These are phyloP conservation scores for Thalassarche chlororhynchos DNA, from an alignment of 2,113 vertebrate species.

Conservation along the genomic window DNA sequence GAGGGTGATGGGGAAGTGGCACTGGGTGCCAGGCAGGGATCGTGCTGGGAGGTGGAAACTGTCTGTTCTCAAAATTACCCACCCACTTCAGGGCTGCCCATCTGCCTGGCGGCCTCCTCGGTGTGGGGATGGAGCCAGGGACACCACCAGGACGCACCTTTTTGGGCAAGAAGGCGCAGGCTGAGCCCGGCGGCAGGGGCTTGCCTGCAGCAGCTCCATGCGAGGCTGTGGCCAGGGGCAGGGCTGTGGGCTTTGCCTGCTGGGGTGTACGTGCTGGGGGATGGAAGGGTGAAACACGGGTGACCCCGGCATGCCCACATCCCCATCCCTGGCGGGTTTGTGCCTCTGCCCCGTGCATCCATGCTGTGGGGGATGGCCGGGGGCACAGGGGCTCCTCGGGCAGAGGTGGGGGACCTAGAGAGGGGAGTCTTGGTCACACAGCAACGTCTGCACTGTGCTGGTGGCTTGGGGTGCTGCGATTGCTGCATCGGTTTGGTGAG, in stretches of 20 bases:
- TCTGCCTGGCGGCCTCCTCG: background rate
- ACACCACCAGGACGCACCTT: no score
- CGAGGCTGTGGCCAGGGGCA: background rate
- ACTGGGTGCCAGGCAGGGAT: background rate
- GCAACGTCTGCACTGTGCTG: fast-evolving
- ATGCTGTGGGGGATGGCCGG: fast-evolving
- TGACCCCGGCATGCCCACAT: fast-evolving
- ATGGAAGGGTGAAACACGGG: background rate
- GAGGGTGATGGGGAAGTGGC: background rate
- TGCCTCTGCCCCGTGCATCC: background rate
- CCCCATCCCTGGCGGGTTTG: background rate
- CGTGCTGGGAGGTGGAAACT: background rate
- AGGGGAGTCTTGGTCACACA: fast-evolving
- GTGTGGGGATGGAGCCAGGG: background rate
- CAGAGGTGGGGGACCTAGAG: background rate
- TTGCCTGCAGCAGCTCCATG: fast-evolving
- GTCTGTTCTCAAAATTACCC: background rate
- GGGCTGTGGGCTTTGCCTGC: background rate
- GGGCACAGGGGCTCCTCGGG: fast-evolving
- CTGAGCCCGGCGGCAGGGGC: background rate
- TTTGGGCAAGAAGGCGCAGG: background rate
- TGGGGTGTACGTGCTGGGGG: background rate
- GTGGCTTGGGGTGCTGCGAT: fast-evolving
- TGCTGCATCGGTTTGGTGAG: fast-evolving
- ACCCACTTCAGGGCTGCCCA: background rate